Evolutionary conservation across 2,888 invertebrate genomes (phyloP), one percentile per base, ranked within the genome.

Genomic region (Mayetiola destructor): DNA sequence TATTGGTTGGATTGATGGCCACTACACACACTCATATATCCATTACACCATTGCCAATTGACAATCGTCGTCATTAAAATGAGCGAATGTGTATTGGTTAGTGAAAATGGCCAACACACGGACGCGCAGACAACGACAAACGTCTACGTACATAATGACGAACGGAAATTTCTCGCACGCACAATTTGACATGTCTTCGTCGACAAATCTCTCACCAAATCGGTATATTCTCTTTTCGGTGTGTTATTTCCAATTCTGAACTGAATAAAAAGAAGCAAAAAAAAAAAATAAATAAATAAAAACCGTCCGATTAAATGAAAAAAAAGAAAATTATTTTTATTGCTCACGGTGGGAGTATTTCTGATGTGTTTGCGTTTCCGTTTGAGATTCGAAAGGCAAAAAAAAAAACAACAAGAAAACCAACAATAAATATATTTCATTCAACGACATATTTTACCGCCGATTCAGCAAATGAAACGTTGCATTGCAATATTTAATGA

Each of bases 101-200:
- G 32, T 42, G 23, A 42, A 23, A 23, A 14, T 23, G 16, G 23
- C 23, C 8, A 16, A 27, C 32, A 32, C 32, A 14, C 16, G 27
- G 23, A 27, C 27, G n/a, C n/a, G n/a, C n/a, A n/a, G n/a, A n/a
- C n/a, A n/a, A n/a, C n/a, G n/a, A n/a, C n/a, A n/a, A n/a, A n/a
- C n/a, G n/a, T n/a, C n/a, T n/a, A n/a, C n/a, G n/a, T n/a, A n/a
- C n/a, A n/a, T n/a, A n/a, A n/a, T n/a, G n/a, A n/a, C n/a, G n/a
- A n/a, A n/a, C n/a, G 27, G 48, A 9, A 6, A 32, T 12, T 32
- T 32, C 12, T 32, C 32, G 32, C 27, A 27, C 5, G 18, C n/a
- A 48, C 2, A 48, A 23, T 48, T 48, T 48, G 48, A 48, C 48
- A 48, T 48, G 27, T 48, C 48, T 48, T 27, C 27, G 27, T 48